Base-by-base conservation (phyloP, 1,140 invertebrate species). In the Aphaenogaster floridana region DNA sequence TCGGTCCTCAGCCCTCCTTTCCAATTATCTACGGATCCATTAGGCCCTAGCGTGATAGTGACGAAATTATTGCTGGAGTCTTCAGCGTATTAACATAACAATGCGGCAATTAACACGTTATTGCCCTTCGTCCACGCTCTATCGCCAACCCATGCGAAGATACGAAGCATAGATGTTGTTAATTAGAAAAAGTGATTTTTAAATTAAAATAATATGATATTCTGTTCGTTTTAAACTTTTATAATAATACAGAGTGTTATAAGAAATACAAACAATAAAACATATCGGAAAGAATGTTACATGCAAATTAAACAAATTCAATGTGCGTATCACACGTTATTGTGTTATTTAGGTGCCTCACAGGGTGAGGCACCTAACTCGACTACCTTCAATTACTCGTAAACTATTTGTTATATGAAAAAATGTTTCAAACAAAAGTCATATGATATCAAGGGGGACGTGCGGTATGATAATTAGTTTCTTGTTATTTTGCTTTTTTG, bases 61-160 rank as follows among this genome's bases (percentile, higher is more conserved):
- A 91, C 86, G 84, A 92, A 93, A 92, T 93, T 89, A 92, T 93
- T 80, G 57, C 79, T 80, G 81, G 64, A 83, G 50, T 63, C 85
- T 89, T 87, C 90, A 87, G 61, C 86, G 77, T 91, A 92, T 92
- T 92, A 92, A 92, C 90, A 92, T 92, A 92, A 92, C 91, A 88
- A 89, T 57, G 80, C 79, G 86, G 85, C 86, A 85, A 91, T 91
- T 90, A 90, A 88, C 81, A 45, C 86, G 86, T 90, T 81, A 90
- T 81, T 54, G 61, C 17, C 64, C 15, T 34, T 52, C 36, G 83
- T 86, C 28, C 71, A 61, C 80, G 68, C 54, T 74, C 69, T 61
- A 15, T 50, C 80, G 69, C 52, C 68, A 48, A 83, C 34, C 42
- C 6, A 36, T 7, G 13, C 68, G 11, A 45, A 5, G 3, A 13